Evolutionary conservation across 2,888 invertebrate genomes (phyloP).

Genomic region (Cynaeus angustus): DNA sequence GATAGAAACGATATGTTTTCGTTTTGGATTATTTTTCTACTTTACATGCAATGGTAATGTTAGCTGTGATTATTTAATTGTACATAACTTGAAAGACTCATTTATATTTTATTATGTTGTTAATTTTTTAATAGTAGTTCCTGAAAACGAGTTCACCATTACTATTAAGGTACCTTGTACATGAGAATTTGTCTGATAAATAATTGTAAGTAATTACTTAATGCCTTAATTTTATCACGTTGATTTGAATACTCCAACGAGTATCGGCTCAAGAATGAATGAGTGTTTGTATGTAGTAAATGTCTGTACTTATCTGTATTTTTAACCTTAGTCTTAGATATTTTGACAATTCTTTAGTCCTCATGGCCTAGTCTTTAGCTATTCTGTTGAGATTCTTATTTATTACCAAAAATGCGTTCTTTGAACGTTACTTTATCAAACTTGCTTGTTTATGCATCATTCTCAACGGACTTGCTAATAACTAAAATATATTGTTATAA

Average conservation of each 20-base stretch:
- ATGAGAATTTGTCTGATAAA: constrained; percentile 49
- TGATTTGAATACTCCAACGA: constrained; percentile 47
- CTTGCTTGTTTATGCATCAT: constrained; percentile 33
- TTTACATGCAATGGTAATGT: constrained; percentile 57
- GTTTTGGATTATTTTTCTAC: constrained; percentile 47
- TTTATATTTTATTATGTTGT: constrained; percentile 62
- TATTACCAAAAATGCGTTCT: constrained; percentile 37
- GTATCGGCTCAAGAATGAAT: constrained; percentile 60
- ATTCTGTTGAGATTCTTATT: constrained; percentile 58
- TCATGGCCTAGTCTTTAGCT: constrained; percentile 63
- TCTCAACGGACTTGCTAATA: constrained; percentile 59
- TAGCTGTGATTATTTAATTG: constrained; percentile 66
- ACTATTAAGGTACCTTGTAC: constrained; percentile 59
- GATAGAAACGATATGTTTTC: constrained; percentile 52
- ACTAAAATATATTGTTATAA: constrained; percentile 60
- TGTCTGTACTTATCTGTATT: constrained; percentile 59
- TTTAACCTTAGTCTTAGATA: constrained; percentile 55
- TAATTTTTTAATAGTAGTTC: constrained; percentile 64
- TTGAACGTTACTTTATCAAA: constrained; percentile 28
- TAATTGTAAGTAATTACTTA: constrained; percentile 54
- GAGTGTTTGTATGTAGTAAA: constrained; percentile 57
- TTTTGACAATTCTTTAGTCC: constrained; percentile 60
- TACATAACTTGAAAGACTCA: constrained; percentile 64
- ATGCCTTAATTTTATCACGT: constrained; percentile 55
- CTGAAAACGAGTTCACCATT: constrained; percentile 67